Evolutionary conservation across 2,797 vertebrate genomes (phyloP).

Genomic region (Buphagus erythrorhynchus): DNA sequence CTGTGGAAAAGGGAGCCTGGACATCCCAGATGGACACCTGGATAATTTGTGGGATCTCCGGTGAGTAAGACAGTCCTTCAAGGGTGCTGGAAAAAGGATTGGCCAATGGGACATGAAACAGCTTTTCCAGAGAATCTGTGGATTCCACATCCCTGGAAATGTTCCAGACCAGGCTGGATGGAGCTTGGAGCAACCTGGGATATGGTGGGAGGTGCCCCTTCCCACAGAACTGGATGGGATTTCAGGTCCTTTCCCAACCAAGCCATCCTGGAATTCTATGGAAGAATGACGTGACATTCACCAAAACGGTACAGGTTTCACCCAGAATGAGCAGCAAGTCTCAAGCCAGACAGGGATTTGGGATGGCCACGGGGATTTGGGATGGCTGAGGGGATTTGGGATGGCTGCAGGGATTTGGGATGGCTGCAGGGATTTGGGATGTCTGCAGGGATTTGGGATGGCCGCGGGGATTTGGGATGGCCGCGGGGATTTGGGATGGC

Average conservation of each 20-base stretch:
- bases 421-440: too few species aligned
- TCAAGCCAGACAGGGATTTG: not conserved
- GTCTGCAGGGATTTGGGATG: not conserved
- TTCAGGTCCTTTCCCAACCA: not conserved
- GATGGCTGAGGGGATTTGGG: too few species aligned
- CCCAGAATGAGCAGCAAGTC: not conserved
- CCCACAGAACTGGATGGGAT: accelerated
- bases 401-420: not conserved
- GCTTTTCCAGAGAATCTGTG: not conserved
- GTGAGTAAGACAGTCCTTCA: not conserved
- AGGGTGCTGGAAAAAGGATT: not conserved
- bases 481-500: not conserved
- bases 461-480: not conserved
- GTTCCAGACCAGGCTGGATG: accelerated
- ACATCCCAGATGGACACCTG: accelerated
- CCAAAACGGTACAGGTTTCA: not conserved
- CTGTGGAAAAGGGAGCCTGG: not conserved
- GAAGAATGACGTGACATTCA: accelerated
- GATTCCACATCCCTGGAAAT: not conserved
- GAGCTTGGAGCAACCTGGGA: not conserved
- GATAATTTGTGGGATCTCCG: accelerated
- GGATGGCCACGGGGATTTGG: too few species aligned
- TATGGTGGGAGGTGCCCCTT: not conserved
- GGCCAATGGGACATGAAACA: accelerated
- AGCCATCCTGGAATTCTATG: not conserved